Conservation (phyloP, 2,888 invertebrate genomes). For the Aradus depressus region DNA sequence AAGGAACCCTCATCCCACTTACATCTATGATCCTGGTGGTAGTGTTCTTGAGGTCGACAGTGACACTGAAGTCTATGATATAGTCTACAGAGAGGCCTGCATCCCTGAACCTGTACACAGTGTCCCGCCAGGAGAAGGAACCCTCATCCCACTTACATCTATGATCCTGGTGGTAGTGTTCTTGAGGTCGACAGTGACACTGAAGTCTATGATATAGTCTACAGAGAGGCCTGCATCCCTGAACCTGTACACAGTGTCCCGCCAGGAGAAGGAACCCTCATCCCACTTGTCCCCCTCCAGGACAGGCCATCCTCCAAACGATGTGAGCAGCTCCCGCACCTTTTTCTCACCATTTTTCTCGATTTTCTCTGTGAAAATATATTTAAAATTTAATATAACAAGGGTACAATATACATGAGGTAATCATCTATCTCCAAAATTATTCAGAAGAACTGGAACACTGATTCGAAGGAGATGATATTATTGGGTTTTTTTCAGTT, state of each 20-base stretch:
- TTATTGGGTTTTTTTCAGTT: too few species aligned
- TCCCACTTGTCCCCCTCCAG: constrained; percentile 66
- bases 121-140: constrained; percentile 67
- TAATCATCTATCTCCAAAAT: constrained; percentile 2
- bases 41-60: constrained; percentile 80
- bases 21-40: constrained; percentile 75
- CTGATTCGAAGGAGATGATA: not conserved
- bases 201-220: constrained; percentile 83
- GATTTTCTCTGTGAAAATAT: constrained; percentile 52
- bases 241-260: constrained; percentile 69
- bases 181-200: constrained; percentile 77
- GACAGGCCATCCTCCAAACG: constrained; percentile 92
- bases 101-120: constrained; percentile 67
- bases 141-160: constrained; percentile 60
- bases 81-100: constrained; percentile 81
- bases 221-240: constrained; percentile 71
- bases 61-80: constrained; percentile 80
- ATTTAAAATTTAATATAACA: not conserved
- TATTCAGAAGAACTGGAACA: constrained; percentile 6
- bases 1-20: constrained; percentile 61
- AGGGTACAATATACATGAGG: not conserved
- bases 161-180: constrained; percentile 75
- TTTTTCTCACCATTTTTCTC: constrained; percentile 67
- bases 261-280: constrained; percentile 63
- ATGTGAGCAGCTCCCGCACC: constrained; percentile 54